Conservation (phyloP, 2,113 vertebrate species). For the Pycnonotus jocosus region DNA sequence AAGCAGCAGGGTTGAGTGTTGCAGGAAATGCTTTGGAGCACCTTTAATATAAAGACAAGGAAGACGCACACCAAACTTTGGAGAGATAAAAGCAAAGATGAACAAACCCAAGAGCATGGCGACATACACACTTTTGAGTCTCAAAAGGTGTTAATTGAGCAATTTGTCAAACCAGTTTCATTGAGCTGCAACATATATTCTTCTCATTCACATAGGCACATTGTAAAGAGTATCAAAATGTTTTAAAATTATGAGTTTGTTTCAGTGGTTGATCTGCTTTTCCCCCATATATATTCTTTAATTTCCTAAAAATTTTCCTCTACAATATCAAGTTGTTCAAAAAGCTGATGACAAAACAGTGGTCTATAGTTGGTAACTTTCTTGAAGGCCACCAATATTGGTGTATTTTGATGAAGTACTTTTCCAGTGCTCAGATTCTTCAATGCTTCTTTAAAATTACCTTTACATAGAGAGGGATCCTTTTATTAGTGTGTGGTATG, state of each 20-base stretch:
- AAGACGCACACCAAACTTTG: not conserved
- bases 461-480: not conserved
- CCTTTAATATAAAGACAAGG: conserved; percentile 81
- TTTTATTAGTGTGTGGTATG: not conserved
- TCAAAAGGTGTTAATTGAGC: not conserved
- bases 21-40: conserved; percentile 87
- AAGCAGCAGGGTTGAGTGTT: conserved; percentile 80
- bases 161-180: not conserved
- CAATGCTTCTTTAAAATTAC: not conserved
- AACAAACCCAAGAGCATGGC: not conserved
- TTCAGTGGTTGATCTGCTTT: not conserved
- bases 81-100: not conserved
- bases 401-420: conserved; percentile 7
- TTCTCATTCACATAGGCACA: not conserved
- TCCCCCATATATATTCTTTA: not conserved
- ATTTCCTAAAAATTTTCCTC: not conserved
- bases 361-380: not conserved
- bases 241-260: not conserved
- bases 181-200: not conserved
- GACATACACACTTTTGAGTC: not conserved
- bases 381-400: not conserved
- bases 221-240: not conserved
- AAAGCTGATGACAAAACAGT: not conserved
- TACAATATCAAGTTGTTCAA: not conserved
- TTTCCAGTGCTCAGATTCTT: not conserved